Conservation (phyloP, 2,888 invertebrate species). For the Graphium colonna region DNA sequence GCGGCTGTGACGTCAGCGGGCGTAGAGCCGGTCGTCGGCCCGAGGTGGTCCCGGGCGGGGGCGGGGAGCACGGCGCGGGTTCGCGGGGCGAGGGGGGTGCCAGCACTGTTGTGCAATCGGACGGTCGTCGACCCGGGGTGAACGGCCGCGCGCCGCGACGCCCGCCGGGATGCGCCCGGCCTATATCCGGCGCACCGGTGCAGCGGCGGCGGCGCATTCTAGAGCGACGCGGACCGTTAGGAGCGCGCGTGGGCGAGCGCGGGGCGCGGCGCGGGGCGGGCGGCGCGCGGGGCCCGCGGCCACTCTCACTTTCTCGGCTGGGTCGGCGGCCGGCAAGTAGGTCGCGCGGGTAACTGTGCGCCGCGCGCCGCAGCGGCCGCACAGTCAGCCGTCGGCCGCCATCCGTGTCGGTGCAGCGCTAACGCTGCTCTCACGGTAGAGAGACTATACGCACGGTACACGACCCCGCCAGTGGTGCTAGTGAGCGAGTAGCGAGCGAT, state of each 20-base stretch:
- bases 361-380: conserved; percentile 75
- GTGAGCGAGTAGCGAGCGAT: conserved; percentile 3
- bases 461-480: conserved; percentile 12
- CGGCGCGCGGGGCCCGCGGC: conserved; percentile 53
- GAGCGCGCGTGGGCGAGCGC: conserved; percentile 45
- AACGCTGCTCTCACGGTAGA: conserved; percentile 6
- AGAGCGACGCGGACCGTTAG: conserved; percentile 79
- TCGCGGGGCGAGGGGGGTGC: conserved; percentile 42
- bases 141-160: conserved; percentile 73
- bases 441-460: conserved; percentile 2
- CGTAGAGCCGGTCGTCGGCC: conserved; percentile 65
- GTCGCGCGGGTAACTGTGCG: conserved; percentile 86
- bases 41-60: conserved; percentile 42
- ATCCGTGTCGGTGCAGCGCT: conserved; percentile 53
- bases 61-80: too few species aligned
- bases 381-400: conserved; percentile 80
- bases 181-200: conserved; percentile 80
- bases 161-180: conserved; percentile 79
- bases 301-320: conserved; percentile 81
- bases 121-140: conserved; percentile 76
- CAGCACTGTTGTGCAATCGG: conserved; percentile 74
- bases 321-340: conserved; percentile 89
- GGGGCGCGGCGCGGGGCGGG: conserved; percentile 28
- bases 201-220: conserved; percentile 77
- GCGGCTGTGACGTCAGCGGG: conserved; percentile 71